These are phyloP conservation scores for Agonum fuliginosum DNA, from an alignment of 2,888 invertebrate genomes.

Conservation along the genomic window DNA sequence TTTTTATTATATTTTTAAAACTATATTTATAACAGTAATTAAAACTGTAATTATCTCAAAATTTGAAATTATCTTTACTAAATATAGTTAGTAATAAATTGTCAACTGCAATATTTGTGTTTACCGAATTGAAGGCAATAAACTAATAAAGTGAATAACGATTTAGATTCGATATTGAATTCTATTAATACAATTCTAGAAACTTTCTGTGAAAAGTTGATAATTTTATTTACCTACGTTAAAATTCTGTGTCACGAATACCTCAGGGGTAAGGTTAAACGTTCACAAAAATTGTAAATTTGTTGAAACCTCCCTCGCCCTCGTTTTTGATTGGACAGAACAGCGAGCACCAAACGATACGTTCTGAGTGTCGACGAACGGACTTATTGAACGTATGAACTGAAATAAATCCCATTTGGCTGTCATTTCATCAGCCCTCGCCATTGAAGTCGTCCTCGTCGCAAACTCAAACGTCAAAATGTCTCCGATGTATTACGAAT, in stretches of 20 bases:
- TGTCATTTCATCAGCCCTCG: constrained; percentile 47
- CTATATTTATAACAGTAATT: too few species aligned
- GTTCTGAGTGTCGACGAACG: constrained; percentile 20
- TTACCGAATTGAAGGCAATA: too few species aligned
- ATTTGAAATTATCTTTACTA: too few species aligned
- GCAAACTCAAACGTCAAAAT: constrained; percentile 5
- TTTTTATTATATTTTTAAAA: too few species aligned
- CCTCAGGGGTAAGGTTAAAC: constrained; percentile 1
- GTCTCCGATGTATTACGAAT: constrained; percentile 43
- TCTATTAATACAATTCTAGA: too few species aligned
- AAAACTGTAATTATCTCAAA: too few species aligned
- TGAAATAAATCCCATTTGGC: constrained; percentile 50
- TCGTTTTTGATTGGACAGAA: constrained; percentile 16
- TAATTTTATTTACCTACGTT: too few species aligned
- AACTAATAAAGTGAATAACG: too few species aligned
- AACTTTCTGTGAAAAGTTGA: too few species aligned
- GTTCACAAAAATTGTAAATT: constrained; percentile 37
- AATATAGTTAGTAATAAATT: too few species aligned
- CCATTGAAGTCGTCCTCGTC: neutral
- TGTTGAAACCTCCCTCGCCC: neutral
- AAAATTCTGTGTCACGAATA: neutral
- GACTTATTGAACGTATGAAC: constrained; percentile 49
- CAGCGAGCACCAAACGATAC: constrained; percentile 11
- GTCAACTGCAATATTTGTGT: too few species aligned
- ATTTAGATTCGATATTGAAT: too few species aligned